These are phyloP conservation scores for Lithobates sylvaticus DNA, from an alignment of 2,797 vertebrate genomes.

Conservation along the genomic window DNA sequence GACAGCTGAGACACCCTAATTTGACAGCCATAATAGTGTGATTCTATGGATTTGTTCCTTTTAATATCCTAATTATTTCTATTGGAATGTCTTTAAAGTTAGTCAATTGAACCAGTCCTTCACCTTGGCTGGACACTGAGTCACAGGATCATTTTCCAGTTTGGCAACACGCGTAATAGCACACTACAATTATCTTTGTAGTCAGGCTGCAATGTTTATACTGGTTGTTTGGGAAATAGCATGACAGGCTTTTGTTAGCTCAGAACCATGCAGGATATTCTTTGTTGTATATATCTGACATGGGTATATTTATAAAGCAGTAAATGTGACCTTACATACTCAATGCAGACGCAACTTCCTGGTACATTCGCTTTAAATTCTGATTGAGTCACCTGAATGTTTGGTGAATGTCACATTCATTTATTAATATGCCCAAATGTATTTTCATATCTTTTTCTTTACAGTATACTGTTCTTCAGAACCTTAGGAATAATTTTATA, in stretches of 20 bases:
- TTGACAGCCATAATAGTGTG: too few relatives aligned
- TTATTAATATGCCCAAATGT: too few relatives aligned
- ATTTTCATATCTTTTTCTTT: too few relatives aligned
- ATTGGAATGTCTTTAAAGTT: neutral
- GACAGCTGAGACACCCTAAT: neutral
- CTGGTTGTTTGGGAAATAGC: slow-evolving; percentile 2
- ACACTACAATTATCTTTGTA: neutral
- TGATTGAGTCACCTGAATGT: too few relatives aligned
- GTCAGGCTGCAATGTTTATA: neutral
- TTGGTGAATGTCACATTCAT: too few relatives aligned
- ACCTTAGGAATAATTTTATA: too few relatives aligned
- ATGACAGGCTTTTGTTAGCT: neutral
- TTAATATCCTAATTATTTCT: neutral
- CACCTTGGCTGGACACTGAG: neutral
- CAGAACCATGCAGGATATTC: neutral
- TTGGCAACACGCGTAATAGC: neutral
- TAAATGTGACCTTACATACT: too few relatives aligned
- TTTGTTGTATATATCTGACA: neutral
- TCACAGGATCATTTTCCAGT: slow-evolving; percentile 12
- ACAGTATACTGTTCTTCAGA: too few relatives aligned
- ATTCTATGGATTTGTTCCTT: neutral
- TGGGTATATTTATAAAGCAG: neutral
- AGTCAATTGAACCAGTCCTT: neutral
- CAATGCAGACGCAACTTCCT: too few relatives aligned
- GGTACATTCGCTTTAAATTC: too few relatives aligned